Evolutionary conservation across 2,113 vertebrate species (phyloP).

Genomic region (Paralichthys olivaceus): DNA sequence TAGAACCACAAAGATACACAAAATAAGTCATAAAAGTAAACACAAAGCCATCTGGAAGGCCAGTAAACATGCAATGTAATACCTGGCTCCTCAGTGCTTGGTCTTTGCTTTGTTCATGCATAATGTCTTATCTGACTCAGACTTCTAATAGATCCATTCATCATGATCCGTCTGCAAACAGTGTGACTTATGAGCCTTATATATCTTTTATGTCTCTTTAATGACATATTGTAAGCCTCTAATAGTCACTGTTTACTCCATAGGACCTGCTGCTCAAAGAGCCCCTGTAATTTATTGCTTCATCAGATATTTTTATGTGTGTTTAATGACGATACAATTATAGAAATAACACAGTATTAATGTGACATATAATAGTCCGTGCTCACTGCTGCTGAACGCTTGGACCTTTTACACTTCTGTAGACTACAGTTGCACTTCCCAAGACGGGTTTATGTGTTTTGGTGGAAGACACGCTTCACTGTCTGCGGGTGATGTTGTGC

Average conservation of each 20-base stretch:
- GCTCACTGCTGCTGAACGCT: slow-evolving; percentile 16
- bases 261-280: slow-evolving; percentile 18
- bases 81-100: not conserved
- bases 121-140: slow-evolving; percentile 15
- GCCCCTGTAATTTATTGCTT: slow-evolving; percentile 51
- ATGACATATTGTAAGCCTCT: slow-evolving; percentile 43
- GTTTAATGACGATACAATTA: slow-evolving; percentile 61
- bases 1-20: not conserved
- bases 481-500: slow-evolving; percentile 46
- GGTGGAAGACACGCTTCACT: slow-evolving; percentile 15
- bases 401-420: slow-evolving; percentile 50
- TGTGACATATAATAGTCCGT: slow-evolving; percentile 9
- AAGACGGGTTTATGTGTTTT: slow-evolving; percentile 23
- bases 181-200: slow-evolving; percentile 7
- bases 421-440: slow-evolving; percentile 6
- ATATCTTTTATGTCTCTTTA: slow-evolving; percentile 52
- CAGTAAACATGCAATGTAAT: not conserved
- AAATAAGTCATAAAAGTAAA: not conserved
- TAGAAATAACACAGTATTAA: slow-evolving; percentile 47
- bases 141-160: slow-evolving; percentile 23
- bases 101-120: not conserved
- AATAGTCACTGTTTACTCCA: slow-evolving; percentile 39
- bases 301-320: slow-evolving; percentile 29
- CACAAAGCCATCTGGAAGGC: not conserved
- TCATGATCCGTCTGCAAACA: slow-evolving; percentile 25